These are phyloP conservation scores for Cyprinodon brontotheroides DNA, from an alignment of 2,113 vertebrate species.

Conservation along the genomic window DNA sequence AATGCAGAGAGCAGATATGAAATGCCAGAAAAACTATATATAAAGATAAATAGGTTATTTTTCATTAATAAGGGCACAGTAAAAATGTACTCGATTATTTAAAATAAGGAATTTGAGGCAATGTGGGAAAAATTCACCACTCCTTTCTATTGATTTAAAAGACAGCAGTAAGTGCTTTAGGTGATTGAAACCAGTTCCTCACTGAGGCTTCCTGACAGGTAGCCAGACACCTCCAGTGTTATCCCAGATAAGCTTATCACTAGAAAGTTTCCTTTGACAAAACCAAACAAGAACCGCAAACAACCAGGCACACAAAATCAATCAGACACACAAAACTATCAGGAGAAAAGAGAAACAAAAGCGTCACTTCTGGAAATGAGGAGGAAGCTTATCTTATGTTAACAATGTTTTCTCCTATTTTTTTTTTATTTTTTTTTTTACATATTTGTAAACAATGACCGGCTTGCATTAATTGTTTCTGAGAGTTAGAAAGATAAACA, in stretches of 20 bases:
- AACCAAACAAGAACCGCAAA: conserved; percentile 20
- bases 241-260: conserved; percentile 61
- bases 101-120: not conserved
- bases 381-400: not conserved
- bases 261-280: conserved; percentile 42
- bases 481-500: not conserved
- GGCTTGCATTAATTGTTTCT: not conserved
- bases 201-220: conserved; percentile 37
- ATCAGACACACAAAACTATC: not conserved
- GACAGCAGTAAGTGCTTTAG: conserved; percentile 52
- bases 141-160: conserved; percentile 5
- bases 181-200: conserved; percentile 65
- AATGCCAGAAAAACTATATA: not conserved
- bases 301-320: conserved; percentile 6
- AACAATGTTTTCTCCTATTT: not conserved
- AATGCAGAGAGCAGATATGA: not conserved
- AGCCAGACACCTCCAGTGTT: conserved; percentile 60
- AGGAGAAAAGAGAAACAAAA: not conserved
- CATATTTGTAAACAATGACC: not conserved
- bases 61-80: no score
- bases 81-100: not conserved
- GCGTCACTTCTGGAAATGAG: not conserved
- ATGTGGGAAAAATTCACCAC: not conserved
- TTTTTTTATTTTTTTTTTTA: not conserved
- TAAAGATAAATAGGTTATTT: no score